Evolutionary conservation across 53 echinoderm and acorn worm species (phyloP), one percentile per base, ranked within the genome.

Genomic region (Pentamera pediparva): DNA sequence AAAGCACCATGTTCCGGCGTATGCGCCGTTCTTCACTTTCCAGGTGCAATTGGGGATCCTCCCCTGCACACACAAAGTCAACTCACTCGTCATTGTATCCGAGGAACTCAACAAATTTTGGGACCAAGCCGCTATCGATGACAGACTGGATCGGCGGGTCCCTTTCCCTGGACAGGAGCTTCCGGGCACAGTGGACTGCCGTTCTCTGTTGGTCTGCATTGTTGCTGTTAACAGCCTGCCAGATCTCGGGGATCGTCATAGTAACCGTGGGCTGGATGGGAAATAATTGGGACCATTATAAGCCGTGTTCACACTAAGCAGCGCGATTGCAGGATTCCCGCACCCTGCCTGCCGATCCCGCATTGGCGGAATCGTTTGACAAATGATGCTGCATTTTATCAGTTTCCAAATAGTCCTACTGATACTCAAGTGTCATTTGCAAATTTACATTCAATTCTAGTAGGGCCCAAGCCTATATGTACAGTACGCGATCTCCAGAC

Each of bases 121-220:
- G 98, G 28, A 98, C 78, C 34, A 98, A 79, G 6, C 79, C 84
- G 24, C 86, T 88, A 29, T 77, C 78, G 59, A 98, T 98, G 76
- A 98, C 85, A 22, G 40, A 35, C 31, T 88, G 78, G 70, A 98
- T 91, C n/a, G 98, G 98, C 5, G 98, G 98, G 64, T 98, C 83
- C 47, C 86, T 85, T 70, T 98, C 98, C 25, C 84, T 70, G 41
- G 98, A 98, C 59, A 98, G 81, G 75, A 89, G 88, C 69, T 86
- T 91, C 58, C 92, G 81, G 61, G 93, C 93, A 29, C 89, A 78
- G 67, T 93, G 93, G 13, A 86, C 86, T 15, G 89, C 86, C 52
- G 89, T 75, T 54, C 84, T 83, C 33, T 81, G 84, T 52, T 55
- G 86, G 71, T 57, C 32, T 27, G 86, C 27, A 71, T 89, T 78